Percentiles rank a stretch among this genome's conserved stretches.
These are phyloP conservation scores for Scaptodrosophila latifasciaeformis DNA, from an alignment of 2,888 invertebrate species.

Conservation along the genomic window DNA sequence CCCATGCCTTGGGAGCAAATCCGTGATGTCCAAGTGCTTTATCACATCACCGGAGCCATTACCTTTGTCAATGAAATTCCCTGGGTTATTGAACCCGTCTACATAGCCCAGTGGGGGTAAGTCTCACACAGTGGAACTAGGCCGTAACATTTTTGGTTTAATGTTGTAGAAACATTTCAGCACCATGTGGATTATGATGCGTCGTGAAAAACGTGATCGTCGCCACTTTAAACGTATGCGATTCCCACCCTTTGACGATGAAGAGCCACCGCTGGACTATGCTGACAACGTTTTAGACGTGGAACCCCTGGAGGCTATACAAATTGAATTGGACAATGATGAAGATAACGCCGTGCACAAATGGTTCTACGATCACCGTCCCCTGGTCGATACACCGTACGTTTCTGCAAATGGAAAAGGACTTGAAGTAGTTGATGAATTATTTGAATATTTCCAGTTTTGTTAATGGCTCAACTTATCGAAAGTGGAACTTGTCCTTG, in stretches of 20 bases:
- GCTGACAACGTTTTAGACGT: constrained; percentile 99
- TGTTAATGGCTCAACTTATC: constrained; percentile 97
- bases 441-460: constrained; percentile 75
- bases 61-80: constrained; percentile 99
- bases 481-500: constrained; percentile 95
- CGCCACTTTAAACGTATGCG: constrained; percentile 99
- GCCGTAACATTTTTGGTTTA: constrained; percentile 20
- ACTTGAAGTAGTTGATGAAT: too few species aligned
- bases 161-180: constrained; percentile 72
- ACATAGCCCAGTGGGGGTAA: constrained; percentile 99
- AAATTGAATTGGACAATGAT: constrained; percentile 96
- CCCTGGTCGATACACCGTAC: constrained; percentile 91
- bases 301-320: constrained; percentile 98
- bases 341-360: constrained; percentile 93
- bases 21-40: constrained; percentile 96
- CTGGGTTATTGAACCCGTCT: constrained; percentile 99
- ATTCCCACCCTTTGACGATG: constrained; percentile 99
- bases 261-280: constrained; percentile 99
- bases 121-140: constrained; percentile 34
- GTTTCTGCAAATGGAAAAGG: constrained; percentile 43
- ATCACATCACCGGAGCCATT: constrained; percentile 99
- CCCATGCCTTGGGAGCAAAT: constrained; percentile 99
- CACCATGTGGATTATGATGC: constrained; percentile 99
- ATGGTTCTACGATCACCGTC: constrained; percentile 99
- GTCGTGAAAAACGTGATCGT: constrained; percentile 98